phyloP scores from a whole-genome alignment of 2,113 vertebrate genomes.

The Neogobius melanostomus region DNA sequence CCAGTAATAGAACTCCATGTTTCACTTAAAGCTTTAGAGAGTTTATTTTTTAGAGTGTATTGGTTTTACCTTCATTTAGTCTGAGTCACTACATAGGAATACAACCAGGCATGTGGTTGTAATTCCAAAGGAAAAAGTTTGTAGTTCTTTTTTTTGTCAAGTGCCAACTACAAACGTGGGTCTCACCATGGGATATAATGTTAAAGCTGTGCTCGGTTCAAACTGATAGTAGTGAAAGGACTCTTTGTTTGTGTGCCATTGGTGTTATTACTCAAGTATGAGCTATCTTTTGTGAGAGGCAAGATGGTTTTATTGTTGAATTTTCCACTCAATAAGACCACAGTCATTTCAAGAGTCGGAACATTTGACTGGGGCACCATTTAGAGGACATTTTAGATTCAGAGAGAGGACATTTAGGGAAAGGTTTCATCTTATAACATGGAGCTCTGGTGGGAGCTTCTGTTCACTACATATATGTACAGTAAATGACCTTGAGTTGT shows the following conservation, averaged over 20 bases:
- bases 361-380: slow-evolving; percentile 32
- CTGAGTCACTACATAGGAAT: slow-evolving; percentile 53
- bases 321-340: slow-evolving; percentile 35
- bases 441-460: background rate
- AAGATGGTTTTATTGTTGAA: background rate
- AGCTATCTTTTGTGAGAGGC: background rate
- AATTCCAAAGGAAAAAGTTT: slow-evolving; percentile 46
- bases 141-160: slow-evolving; percentile 15
- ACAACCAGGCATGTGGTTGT: slow-evolving; percentile 57
- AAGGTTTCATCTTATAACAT: slow-evolving; percentile 34
- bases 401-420: background rate
- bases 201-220: slow-evolving; percentile 29
- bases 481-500: slow-evolving; percentile 21
- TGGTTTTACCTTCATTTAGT: slow-evolving; percentile 22
- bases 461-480: slow-evolving; percentile 4
- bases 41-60: too few relatives aligned
- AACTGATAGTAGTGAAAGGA: slow-evolving; percentile 19
- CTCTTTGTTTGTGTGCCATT: slow-evolving; percentile 8
- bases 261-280: slow-evolving; percentile 24
- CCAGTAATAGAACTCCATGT: slow-evolving; percentile 14
- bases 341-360: slow-evolving; percentile 37
- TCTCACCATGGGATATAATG: slow-evolving; percentile 26
- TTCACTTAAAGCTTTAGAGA: slow-evolving; percentile 12
- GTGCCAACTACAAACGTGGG: slow-evolving; percentile 23
- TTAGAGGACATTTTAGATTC: slow-evolving; percentile 12